Evolutionary conservation across 2,888 invertebrate genomes (phyloP), one percentile per base, ranked within the genome.

Genomic region (Xylophagus ater): DNA sequence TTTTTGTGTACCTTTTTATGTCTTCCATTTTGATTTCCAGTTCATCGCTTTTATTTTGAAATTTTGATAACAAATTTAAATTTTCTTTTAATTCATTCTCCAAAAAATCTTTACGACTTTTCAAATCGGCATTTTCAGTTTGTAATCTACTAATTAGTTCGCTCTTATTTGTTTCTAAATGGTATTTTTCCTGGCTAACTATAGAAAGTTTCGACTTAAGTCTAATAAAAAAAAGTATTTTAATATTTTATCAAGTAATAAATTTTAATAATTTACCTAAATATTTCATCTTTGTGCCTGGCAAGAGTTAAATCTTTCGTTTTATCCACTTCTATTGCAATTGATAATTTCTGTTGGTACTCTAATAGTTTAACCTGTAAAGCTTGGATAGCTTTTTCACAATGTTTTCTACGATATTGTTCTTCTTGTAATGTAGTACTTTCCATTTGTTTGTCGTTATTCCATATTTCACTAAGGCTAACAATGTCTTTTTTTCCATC

Each of bases 341-440:
- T 83, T 0, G 85, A 81, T 19, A 87, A 58, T 51, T 79, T 79
- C 56, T 87, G 82, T 56, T 86, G 82, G 49, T 81, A 76, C 49
- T 86, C 84, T 18, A 86, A 62, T 34, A 81, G 62, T 48, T 77
- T 76, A 49, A 73, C 73, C 56, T 87, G 86, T 2, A 86, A 61
- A 35, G 78, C 73, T 52, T 80, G 78, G 35, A 87, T 83, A 50
- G 81, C 67, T 42, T 76, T 71, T 62, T 87, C 87, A 52, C 65
- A 59, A 67, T 84, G 85, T 69, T 83, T 78, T 53, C 87, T 68
- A 42, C 83, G 72, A 25, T 82, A 65, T 53, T 76, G 76, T 57
- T 87, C 86, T 58, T 86, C 86, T 55, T 84, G 80, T 3, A 84
- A 60, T 53, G 75, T 76, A 21, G 65, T 56, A 40, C 51, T 52